These are phyloP conservation scores for Pandemis corylana DNA, from an alignment of 2,888 invertebrate genomes.

Conservation along the genomic window DNA sequence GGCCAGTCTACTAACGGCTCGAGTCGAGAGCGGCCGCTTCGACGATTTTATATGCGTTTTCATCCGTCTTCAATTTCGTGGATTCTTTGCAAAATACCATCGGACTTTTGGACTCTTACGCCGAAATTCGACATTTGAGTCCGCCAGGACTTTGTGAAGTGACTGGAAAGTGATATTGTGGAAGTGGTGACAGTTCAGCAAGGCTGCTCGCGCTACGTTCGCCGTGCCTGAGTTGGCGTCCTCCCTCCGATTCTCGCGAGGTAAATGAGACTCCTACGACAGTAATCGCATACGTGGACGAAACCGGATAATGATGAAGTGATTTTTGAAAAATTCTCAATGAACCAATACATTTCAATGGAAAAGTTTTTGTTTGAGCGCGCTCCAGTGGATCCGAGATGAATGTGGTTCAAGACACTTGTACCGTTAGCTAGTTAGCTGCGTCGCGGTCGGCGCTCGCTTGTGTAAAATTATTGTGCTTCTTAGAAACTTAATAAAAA, in stretches of 20 bases:
- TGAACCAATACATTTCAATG: constrained; percentile 52
- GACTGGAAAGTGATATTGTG: constrained; percentile 64
- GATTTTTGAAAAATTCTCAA: constrained; percentile 60
- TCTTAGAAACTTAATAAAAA: constrained; percentile 43
- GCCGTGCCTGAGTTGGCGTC: constrained; percentile 77
- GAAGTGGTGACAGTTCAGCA: constrained; percentile 73
- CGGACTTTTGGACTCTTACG: constrained; percentile 57
- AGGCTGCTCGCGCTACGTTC: constrained; percentile 69
- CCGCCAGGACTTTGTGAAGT: constrained; percentile 56
- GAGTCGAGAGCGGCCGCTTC: constrained; percentile 56
- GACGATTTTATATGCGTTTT: constrained; percentile 53
- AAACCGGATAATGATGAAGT: constrained; percentile 72
- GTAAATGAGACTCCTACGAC: constrained; percentile 76
- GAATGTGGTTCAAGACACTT: constrained; percentile 64
- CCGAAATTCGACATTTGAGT: constrained; percentile 58
- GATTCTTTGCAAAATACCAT: constrained; percentile 60
- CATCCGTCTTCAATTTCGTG: constrained; percentile 77
- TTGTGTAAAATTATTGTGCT: constrained; percentile 51
- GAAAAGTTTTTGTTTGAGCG: constrained; percentile 57
- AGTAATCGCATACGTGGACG: constrained; percentile 75
- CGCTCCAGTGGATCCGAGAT: constrained; percentile 53
- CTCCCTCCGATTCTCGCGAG: constrained; percentile 77
- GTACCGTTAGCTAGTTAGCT: constrained; percentile 76
- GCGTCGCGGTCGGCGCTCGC: constrained; percentile 67
- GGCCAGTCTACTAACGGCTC: constrained; percentile 71